These are phyloP conservation scores for Hirtodrosophila cameraria DNA, from an alignment of 2,888 invertebrate species.

Conservation along the genomic window DNA sequence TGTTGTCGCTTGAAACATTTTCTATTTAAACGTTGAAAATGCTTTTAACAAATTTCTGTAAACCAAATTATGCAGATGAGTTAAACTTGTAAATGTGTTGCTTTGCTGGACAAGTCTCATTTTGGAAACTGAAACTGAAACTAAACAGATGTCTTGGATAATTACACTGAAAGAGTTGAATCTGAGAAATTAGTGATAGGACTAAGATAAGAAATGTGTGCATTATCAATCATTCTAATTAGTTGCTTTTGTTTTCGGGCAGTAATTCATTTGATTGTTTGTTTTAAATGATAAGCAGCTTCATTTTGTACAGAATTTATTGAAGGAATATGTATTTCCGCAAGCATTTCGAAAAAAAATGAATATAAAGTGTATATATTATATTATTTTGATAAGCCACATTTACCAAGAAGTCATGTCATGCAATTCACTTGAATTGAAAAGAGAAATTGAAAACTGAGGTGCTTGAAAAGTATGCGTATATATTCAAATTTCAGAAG, in stretches of 20 bases:
- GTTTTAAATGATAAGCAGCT: constrained; percentile 14
- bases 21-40: constrained; percentile 63
- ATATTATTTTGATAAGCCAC: constrained; percentile 15
- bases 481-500: constrained; percentile 22
- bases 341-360: neutral
- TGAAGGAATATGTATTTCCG: constrained; percentile 12
- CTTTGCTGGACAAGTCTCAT: constrained; percentile 7
- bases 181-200: constrained; percentile 9
- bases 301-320: constrained; percentile 20
- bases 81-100: constrained; percentile 56
- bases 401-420: neutral
- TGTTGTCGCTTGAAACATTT: constrained; percentile 50
- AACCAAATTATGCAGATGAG: constrained; percentile 69
- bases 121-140: constrained; percentile 10
- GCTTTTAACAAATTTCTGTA: constrained; percentile 56
- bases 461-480: constrained; percentile 21
- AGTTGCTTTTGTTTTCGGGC: constrained; percentile 19
- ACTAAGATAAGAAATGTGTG: constrained; percentile 9
- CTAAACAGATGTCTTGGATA: constrained; percentile 10
- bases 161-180: constrained; percentile 9
- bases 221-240: constrained; percentile 34
- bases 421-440: constrained; percentile 16
- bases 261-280: neutral
- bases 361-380: no score
- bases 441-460: constrained; percentile 12